Percentiles rank a stretch among this genome's conserved stretches.
phyloP scores from a whole-genome alignment of 2,888 invertebrate genomes.

The Sinelater perroti region DNA sequence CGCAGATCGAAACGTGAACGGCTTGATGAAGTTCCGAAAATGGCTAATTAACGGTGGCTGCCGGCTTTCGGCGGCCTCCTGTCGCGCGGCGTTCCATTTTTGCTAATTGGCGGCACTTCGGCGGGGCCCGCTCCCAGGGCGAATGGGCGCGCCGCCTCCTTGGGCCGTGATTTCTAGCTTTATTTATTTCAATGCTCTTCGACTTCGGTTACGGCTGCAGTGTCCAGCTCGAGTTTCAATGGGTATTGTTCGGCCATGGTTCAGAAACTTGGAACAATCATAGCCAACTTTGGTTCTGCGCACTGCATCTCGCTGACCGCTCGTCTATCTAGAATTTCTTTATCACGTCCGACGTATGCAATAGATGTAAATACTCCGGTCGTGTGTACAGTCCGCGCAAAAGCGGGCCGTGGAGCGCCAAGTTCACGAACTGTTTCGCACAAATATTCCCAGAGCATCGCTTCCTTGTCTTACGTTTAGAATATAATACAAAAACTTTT shows the following conservation, averaged over 20 bases:
- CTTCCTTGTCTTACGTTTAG: no score
- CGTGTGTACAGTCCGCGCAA: conserved; percentile 9
- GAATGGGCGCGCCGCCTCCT: no score
- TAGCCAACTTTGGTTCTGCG: conserved; percentile 54
- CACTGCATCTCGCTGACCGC: conserved; percentile 52
- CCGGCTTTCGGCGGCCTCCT: no score
- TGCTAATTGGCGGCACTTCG: no score
- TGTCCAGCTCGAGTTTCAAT: conserved; percentile 50
- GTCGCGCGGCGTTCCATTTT: no score
- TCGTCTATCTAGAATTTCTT: conserved; percentile 51
- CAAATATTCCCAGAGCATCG: no score
- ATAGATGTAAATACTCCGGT: conserved; percentile 22
- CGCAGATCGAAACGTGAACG: no score
- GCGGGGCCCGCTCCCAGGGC: no score
- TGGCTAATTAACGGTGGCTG: no score
- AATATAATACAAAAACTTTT: no score
- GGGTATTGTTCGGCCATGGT: conserved; percentile 54
- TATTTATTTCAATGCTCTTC: conserved; percentile 30
- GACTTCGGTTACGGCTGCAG: conserved; percentile 42
- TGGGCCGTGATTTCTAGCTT: conserved; percentile 23
- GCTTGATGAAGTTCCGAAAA: no score
- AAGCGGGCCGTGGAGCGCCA: background rate
- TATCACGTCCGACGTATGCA: conserved; percentile 49
- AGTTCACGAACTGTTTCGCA: no score
- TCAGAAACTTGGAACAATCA: conserved; percentile 55